Evolutionary conservation across 2,113 vertebrate species (phyloP), one percentile per base, ranked within the genome.

Genomic region (Campylomormyrus numenius): DNA sequence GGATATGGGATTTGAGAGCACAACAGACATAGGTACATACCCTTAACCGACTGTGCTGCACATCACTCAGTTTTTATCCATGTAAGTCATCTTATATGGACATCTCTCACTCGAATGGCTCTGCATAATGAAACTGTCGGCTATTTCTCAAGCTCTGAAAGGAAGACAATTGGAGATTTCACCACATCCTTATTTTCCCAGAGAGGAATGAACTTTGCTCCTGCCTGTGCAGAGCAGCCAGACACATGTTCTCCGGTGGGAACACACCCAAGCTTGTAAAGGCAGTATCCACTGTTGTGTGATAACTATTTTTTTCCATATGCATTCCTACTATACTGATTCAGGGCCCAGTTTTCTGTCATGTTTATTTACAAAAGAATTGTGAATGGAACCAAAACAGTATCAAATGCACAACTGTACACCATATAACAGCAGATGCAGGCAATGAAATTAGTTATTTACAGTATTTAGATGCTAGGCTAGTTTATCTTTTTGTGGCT

Each of bases 181-280:
- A 92, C 91, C 91, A 93, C 94, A 95, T 95, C 94, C 93, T 94
- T 90, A 89, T 91, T 89, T 95, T 94, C 93, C 94, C 94, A 94
- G 92, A 93, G 95, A 95, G 95, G 94, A 92, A 42, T 94, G 93
- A 93, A 91, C 93, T 94, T 89, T 93, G 91, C 92, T 93, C 93
- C 88, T 56, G 86, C 91, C 93, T 94, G 93, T 92, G 93, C 19
- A 35, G 80, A 89, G 92, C 92, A 93, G 92, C 70, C 85, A 92
- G 93, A 94, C 93, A 92, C 93, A 93, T 92, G 85, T 90, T 90
- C 90, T 90, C 90, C 93, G 91, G 48, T 53, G 94, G 90, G 93
- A 93, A 58, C 45, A 50, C 35, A 89, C 90, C 91, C 90, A 89
- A 88, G 92, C 90, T 93, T 91, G 48, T 92, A 91, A 91, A 92